Conservation (phyloP, 1,140 invertebrate species). For the Holcopasites calliopsidis region DNA sequence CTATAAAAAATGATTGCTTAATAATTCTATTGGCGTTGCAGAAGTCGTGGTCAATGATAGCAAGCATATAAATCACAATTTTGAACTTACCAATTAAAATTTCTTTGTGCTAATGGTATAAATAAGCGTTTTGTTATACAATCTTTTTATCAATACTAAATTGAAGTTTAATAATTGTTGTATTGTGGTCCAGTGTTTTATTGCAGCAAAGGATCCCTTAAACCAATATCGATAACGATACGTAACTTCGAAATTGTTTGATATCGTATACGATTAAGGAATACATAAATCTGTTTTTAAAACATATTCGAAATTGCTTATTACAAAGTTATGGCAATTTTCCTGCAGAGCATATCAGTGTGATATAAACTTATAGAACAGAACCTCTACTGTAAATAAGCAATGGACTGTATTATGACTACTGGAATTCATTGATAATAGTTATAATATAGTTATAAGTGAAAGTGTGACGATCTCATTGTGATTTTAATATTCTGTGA, state of each 20-base stretch:
- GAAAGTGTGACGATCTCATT: conserved; percentile 73
- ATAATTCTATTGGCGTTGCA: too few species aligned
- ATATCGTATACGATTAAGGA: neutral
- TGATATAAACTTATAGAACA: conserved; percentile 50
- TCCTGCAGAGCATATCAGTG: conserved; percentile 8
- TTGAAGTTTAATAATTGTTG: conserved; percentile 61
- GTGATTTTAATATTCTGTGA: conserved; percentile 70
- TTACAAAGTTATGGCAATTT: neutral
- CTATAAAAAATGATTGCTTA: too few species aligned
- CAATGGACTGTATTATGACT: conserved; percentile 66
- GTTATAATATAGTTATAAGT: conserved; percentile 66
- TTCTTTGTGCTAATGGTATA: conserved; percentile 66
- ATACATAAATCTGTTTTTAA: too few species aligned
- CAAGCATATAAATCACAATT: conserved; percentile 36
- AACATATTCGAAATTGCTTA: neutral
- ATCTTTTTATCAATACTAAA: conserved; percentile 68
- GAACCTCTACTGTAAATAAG: conserved; percentile 65
- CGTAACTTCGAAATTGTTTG: neutral
- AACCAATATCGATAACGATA: conserved; percentile 6
- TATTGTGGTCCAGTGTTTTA: conserved; percentile 66
- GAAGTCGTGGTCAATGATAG: conserved; percentile 8
- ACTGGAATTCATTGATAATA: conserved; percentile 50
- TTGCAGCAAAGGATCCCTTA: conserved; percentile 59
- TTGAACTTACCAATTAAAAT: conserved; percentile 43
- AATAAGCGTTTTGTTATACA: conserved; percentile 29